Evolutionary conservation across 2,113 vertebrate species (phyloP).

Genomic region (Nerophis lumbriciformis): DNA sequence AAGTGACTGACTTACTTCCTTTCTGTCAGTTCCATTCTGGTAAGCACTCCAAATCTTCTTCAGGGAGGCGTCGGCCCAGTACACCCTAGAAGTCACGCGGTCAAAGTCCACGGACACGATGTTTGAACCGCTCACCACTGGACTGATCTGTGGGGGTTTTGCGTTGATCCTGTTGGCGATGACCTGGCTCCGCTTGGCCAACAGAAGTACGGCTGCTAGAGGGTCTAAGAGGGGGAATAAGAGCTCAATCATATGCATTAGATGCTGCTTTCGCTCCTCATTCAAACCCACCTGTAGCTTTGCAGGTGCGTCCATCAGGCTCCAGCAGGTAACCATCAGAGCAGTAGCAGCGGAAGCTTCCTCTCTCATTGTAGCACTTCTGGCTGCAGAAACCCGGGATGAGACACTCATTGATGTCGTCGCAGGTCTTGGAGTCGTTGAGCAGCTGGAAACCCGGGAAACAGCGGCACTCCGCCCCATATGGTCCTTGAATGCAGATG

Average conservation of each 20-base stretch:
- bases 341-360: constrained; percentile 67
- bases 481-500: constrained; percentile 62
- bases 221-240: constrained; percentile 32
- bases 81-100: constrained; percentile 55
- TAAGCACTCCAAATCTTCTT: constrained; percentile 64
- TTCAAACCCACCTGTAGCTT: constrained; percentile 41
- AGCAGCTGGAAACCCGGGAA: constrained; percentile 57
- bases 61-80: constrained; percentile 60
- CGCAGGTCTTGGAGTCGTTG: constrained; percentile 69
- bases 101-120: constrained; percentile 68
- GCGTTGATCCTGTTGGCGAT: constrained; percentile 49
- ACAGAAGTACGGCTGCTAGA: constrained; percentile 50
- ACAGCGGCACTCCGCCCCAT: constrained; percentile 66
- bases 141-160: constrained; percentile 42
- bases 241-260: not conserved
- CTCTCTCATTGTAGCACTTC: constrained; percentile 65
- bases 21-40: constrained; percentile 56
- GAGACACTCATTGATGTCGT: constrained; percentile 66
- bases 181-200: constrained; percentile 60
- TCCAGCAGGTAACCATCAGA: constrained; percentile 61
- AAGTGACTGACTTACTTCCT: constrained; percentile 18
- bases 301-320: constrained; percentile 65
- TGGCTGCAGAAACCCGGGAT: constrained; percentile 70
- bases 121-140: constrained; percentile 47
- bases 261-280: not conserved